A percentile compares a stretch with the other conserved stretches of the same genome.
phyloP scores from a whole-genome alignment of 64 coral and sea anemone genomes.

The Montipora efflorescens region DNA sequence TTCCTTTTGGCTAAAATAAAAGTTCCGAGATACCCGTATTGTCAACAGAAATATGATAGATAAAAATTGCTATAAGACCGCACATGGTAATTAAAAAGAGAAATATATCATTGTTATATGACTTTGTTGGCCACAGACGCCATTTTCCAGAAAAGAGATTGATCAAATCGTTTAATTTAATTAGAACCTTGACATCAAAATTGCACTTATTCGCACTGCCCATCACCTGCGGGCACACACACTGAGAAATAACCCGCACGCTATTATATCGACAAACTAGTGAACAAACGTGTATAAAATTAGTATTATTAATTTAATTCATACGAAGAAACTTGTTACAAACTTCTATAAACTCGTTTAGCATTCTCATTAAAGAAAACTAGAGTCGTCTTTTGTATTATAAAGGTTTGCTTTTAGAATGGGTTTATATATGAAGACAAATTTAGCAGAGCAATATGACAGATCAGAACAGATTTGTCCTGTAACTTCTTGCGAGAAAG shows the following conservation, averaged over 20 bases:
- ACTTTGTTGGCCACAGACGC: constrained; percentile 4
- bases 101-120: constrained; percentile 25
- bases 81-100: constrained; percentile 10
- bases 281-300: background rate
- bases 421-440: background rate
- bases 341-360: background rate
- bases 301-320: background rate
- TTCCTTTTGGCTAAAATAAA: background rate
- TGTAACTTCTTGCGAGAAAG: too few relatives aligned
- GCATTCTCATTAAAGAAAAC: background rate
- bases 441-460: background rate
- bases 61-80: background rate
- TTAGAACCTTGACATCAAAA: background rate
- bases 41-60: background rate
- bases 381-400: background rate
- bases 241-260: background rate
- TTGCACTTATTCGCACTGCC: background rate
- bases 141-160: background rate
- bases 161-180: background rate
- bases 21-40: background rate
- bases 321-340: background rate
- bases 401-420: background rate
- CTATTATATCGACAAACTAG: background rate
- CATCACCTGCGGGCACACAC: background rate
- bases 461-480: background rate